Conservation (phyloP, 2,888 invertebrate species). For the Ephialtes manifestator region DNA sequence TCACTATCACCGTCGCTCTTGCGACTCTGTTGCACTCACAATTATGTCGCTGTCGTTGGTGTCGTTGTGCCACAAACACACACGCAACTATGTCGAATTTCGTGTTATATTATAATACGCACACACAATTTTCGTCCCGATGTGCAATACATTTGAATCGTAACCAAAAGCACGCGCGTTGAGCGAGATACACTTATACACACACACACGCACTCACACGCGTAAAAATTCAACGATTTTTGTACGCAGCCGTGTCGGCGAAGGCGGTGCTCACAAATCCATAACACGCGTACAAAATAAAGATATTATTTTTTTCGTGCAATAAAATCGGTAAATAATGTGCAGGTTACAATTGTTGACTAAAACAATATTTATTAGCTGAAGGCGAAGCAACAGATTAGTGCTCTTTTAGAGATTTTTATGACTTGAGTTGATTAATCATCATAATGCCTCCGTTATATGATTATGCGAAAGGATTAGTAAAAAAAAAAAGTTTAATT, state of each 20-base stretch:
- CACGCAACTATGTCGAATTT: slow-evolving; percentile 5
- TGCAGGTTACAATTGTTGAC: not conserved
- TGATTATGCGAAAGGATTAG: slow-evolving; percentile 22
- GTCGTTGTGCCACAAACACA: slow-evolving; percentile 59
- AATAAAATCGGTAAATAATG: not conserved
- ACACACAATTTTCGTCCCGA: slow-evolving; percentile 49
- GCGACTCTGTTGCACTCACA: slow-evolving; percentile 56
- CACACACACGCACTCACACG: slow-evolving; percentile 9
- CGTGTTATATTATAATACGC: slow-evolving; percentile 1
- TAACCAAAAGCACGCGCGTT: not conserved
- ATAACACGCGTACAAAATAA: slow-evolving; percentile 82
- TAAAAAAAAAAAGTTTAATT: not conserved
- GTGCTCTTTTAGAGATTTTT: slow-evolving; percentile 19
- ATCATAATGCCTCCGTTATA: slow-evolving; percentile 8
- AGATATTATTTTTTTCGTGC: slow-evolving; percentile 41
- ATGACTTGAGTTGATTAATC: not conserved
- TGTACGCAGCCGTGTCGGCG: slow-evolving; percentile 50
- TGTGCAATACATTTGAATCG: slow-evolving; percentile 18
- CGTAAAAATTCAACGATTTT: slow-evolving; percentile 45
- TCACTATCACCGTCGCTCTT: slow-evolving; percentile 41
- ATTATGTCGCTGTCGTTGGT: slow-evolving; percentile 64
- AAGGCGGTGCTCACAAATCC: slow-evolving; percentile 84
- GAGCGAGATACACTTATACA: not conserved
- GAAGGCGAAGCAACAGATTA: not conserved
- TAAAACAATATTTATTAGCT: not conserved